These are phyloP conservation scores for Knipowitschia caucasica DNA, from an alignment of 2,797 vertebrate species.

Conservation along the genomic window DNA sequence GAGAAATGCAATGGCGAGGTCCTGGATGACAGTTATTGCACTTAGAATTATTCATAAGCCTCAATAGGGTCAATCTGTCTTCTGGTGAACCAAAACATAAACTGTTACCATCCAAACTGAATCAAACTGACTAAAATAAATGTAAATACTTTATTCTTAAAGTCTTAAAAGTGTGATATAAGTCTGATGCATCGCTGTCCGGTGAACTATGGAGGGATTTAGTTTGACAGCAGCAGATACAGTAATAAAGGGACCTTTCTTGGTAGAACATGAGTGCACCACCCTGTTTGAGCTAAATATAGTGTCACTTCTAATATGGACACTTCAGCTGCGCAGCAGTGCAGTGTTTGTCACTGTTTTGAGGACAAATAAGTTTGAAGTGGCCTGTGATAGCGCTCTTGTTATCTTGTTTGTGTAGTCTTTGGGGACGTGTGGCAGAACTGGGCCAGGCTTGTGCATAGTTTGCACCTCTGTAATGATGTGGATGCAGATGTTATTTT, in stretches of 20 bases:
- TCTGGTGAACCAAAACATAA: too few relatives aligned
- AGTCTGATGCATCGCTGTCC: too few relatives aligned
- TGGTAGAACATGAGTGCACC: slow-evolving; percentile 26
- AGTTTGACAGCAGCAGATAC: too few relatives aligned
- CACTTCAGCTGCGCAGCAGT: slow-evolving; percentile 35
- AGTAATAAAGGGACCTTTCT: too few relatives aligned
- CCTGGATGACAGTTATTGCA: slow-evolving; percentile 22
- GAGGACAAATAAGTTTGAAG: slow-evolving; percentile 56
- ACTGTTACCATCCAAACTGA: too few relatives aligned
- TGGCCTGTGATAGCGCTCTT: slow-evolving; percentile 40
- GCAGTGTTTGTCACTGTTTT: slow-evolving; percentile 44
- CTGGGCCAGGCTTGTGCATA: slow-evolving; percentile 50
- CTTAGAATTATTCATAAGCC: slow-evolving; percentile 22
- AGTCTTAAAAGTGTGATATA: too few relatives aligned
- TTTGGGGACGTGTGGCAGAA: slow-evolving; percentile 66
- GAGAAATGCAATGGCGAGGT: slow-evolving; percentile 8
- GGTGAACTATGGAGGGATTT: too few relatives aligned
- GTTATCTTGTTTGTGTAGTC: slow-evolving; percentile 65
- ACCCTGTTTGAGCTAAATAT: slow-evolving; percentile 43
- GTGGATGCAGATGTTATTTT: slow-evolving; percentile 59
- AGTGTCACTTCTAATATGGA: slow-evolving; percentile 45
- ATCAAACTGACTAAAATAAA: too few relatives aligned
- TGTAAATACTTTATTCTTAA: too few relatives aligned
- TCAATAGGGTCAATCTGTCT: too few relatives aligned
- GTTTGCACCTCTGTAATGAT: slow-evolving; percentile 55